Percentiles rank a stretch among this genome's conserved stretches.
Evolutionary conservation across 2,888 invertebrate genomes (phyloP).

Genomic region (Prenolepis imparis): DNA sequence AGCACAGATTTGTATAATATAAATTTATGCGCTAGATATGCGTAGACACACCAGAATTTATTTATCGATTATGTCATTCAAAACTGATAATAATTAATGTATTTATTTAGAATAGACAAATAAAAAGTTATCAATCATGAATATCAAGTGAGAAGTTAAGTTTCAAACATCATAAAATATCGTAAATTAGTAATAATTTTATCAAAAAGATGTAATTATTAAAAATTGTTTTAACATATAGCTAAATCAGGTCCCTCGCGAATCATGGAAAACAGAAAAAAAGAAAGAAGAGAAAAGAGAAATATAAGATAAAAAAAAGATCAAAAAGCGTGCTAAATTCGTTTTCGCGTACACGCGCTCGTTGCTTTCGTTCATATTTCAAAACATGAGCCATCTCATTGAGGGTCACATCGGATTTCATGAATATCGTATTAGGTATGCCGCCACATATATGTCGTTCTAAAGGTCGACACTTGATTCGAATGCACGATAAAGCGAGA

Average conservation of each 20-base stretch:
- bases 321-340: neutral
- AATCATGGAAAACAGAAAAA: neutral
- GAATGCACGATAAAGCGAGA: slow-evolving; percentile 46
- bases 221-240: neutral
- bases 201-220: neutral
- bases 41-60: neutral
- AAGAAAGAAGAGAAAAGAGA: neutral
- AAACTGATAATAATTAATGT: neutral
- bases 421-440: slow-evolving; percentile 79
- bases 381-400: slow-evolving; percentile 70
- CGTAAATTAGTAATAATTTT: neutral
- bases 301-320: neutral
- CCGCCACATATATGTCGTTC: slow-evolving; percentile 47
- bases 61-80: slow-evolving; percentile 28
- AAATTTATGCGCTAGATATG: neutral
- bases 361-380: slow-evolving; percentile 32
- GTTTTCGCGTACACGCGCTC: neutral
- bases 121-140: slow-evolving; percentile 31
- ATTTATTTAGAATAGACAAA: slow-evolving; percentile 1
- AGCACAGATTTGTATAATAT: neutral
- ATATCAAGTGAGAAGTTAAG: slow-evolving; percentile 13
- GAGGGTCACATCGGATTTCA: slow-evolving; percentile 76
- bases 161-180: neutral
- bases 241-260: neutral
- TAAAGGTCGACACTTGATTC: slow-evolving; percentile 63